Conservation (phyloP, 2,797 vertebrate species). For the Ctenosaura bakeri region DNA sequence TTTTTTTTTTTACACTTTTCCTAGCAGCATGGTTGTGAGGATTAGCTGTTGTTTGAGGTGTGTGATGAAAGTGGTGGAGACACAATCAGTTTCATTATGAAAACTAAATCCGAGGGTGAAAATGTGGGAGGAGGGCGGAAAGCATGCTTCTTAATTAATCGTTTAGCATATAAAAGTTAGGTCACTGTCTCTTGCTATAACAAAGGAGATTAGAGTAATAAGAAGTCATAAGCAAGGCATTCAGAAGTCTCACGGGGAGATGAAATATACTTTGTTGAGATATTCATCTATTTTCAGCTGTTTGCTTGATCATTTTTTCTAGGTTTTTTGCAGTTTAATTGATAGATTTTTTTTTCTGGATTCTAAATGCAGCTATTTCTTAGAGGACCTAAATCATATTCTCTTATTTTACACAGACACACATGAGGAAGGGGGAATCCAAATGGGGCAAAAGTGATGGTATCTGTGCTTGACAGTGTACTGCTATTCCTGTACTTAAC, state of each 20-base stretch:
- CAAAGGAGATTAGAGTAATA: constrained; percentile 65
- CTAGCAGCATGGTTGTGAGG: constrained; percentile 53
- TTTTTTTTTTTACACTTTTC: constrained; percentile 56
- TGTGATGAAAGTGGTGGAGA: constrained; percentile 62
- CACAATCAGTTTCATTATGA: constrained; percentile 55
- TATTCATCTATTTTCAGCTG: constrained; percentile 31
- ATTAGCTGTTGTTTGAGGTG: constrained; percentile 51
- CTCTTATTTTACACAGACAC: background rate
- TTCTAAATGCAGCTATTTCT: background rate
- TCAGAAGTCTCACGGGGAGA: constrained; percentile 46
- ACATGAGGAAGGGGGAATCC: too few relatives aligned
- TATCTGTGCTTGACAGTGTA: too few relatives aligned
- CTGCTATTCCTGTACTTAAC: too few relatives aligned
- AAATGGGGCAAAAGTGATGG: too few relatives aligned
- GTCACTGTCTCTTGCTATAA: constrained; percentile 59
- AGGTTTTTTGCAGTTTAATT: background rate
- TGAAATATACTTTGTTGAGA: constrained; percentile 47
- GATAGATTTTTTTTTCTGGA: too few relatives aligned
- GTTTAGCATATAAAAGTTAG: constrained; percentile 66
- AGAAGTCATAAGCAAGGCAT: constrained; percentile 60
- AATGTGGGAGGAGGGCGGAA: constrained; percentile 43
- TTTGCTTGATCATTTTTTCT: constrained; percentile 41
- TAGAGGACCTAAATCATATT: background rate
- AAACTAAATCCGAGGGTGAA: constrained; percentile 59
- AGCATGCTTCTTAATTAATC: constrained; percentile 58